Percentiles rank a stretch among this genome's conserved stretches.
phyloP scores from a whole-genome alignment of 2,797 vertebrate genomes.

The Spinibarbus caldwelli region DNA sequence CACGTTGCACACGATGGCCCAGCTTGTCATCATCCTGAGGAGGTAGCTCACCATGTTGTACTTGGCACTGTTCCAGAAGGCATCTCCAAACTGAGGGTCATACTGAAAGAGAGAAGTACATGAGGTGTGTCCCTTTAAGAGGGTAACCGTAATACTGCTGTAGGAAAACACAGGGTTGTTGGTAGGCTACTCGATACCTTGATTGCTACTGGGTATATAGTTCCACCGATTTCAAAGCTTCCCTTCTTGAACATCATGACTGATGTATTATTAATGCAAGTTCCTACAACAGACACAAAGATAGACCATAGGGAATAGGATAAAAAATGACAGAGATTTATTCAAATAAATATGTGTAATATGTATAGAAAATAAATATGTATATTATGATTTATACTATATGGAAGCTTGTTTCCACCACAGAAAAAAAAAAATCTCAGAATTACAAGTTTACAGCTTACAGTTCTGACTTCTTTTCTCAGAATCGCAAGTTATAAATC shows the following conservation, averaged over 20 bases:
- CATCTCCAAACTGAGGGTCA: slow-evolving; percentile 93
- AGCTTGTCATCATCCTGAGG: slow-evolving; percentile 94
- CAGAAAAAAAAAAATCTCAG: background rate
- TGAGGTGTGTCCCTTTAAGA: slow-evolving; percentile 4
- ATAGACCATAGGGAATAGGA: background rate
- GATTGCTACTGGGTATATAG: slow-evolving; percentile 92
- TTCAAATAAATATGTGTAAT: background rate
- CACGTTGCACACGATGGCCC: slow-evolving; percentile 95
- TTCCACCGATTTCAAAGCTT: slow-evolving; percentile 96
- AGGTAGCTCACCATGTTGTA: slow-evolving; percentile 92
- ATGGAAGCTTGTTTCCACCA: background rate
- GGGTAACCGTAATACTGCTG: background rate
- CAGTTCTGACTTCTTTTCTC: no score
- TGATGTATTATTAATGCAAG: slow-evolving; percentile 97
- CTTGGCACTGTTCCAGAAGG: slow-evolving; percentile 97
- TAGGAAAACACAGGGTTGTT: background rate
- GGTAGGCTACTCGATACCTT: slow-evolving; percentile 80
- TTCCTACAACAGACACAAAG: slow-evolving; percentile 80
- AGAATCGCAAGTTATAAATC: no score
- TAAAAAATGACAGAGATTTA: background rate
- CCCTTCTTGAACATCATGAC: slow-evolving; percentile 99
- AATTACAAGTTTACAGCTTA: background rate
- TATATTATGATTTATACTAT: background rate
- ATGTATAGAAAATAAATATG: background rate
- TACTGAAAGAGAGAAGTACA: slow-evolving; percentile 77